A percentile compares a stretch with the other conserved stretches of the same genome.
phyloP scores from a whole-genome alignment of 2,113 vertebrate genomes.

The Crypturellus undulatus region DNA sequence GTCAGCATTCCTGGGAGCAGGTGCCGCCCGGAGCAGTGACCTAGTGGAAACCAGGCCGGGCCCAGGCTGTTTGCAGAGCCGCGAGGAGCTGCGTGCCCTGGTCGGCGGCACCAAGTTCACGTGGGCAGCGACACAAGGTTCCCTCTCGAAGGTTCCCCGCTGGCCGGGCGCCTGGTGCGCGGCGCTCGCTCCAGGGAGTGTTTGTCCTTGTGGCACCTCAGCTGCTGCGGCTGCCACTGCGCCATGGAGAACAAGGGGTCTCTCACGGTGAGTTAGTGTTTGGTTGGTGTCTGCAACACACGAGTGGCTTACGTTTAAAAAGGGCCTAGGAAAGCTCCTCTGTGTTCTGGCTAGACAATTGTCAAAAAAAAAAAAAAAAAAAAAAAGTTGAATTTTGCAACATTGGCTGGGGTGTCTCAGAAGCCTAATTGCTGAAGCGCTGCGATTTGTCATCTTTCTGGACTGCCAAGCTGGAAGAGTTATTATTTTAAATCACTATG shows the following conservation, averaged over 20 bases:
- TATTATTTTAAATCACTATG: rapidly evolving
- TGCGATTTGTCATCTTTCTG: background rate
- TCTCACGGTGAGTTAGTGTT: rapidly evolving
- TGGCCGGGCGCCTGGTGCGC: background rate
- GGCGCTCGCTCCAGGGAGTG: no score
- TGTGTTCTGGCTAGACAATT: background rate
- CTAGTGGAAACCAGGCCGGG: rapidly evolving
- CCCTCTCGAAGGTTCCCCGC: rapidly evolving
- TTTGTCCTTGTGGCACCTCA: no score
- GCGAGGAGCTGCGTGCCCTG: rapidly evolving
- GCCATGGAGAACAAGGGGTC: background rate
- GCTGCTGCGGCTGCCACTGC: rapidly evolving
- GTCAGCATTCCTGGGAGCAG: rapidly evolving
- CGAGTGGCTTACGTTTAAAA: background rate
- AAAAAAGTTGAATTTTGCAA: background rate
- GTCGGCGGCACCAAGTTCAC: background rate
- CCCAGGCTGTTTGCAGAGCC: rapidly evolving
- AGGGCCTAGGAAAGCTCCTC: background rate
- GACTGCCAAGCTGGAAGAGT: background rate
- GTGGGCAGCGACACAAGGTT: rapidly evolving
- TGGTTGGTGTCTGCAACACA: background rate
- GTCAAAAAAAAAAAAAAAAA: background rate
- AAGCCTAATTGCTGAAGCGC: background rate
- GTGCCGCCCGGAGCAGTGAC: rapidly evolving
- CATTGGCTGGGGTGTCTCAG: rapidly evolving